Evolutionary conservation across 2,113 vertebrate species (phyloP).

Genomic region (Chrysemys picta): DNA sequence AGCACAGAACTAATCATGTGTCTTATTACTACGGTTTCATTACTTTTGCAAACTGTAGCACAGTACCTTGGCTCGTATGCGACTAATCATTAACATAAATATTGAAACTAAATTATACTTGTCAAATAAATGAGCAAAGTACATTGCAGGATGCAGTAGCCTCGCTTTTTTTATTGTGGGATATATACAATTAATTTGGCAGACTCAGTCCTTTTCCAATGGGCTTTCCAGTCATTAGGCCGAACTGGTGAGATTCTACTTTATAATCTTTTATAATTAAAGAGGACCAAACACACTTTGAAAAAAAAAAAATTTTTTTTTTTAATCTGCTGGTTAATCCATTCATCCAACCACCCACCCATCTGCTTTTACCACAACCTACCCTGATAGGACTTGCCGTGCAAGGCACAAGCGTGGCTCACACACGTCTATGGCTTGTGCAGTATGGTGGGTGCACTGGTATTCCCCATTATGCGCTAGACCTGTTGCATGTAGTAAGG

Average conservation of each 20-base stretch:
- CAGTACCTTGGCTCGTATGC: neutral
- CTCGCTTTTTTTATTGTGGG: neutral
- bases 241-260: neutral
- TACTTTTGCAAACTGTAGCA: neutral
- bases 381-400: neutral
- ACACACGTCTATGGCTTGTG: neutral
- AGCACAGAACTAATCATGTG: neutral
- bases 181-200: neutral
- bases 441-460: neutral
- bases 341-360: neutral
- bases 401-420: neutral
- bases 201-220: neutral
- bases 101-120: constrained; percentile 6
- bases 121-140: constrained; percentile 7
- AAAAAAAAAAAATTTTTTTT: neutral
- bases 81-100: neutral
- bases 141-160: neutral
- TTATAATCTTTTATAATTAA: neutral
- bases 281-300: neutral
- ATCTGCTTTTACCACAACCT: neutral
- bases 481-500: too few species aligned
- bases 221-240: neutral
- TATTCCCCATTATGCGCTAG: too few species aligned
- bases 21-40: fast-evolving
- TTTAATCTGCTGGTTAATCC: neutral